phyloP scores from a whole-genome alignment of 2,113 vertebrate species.

The Bucco capensis region DNA sequence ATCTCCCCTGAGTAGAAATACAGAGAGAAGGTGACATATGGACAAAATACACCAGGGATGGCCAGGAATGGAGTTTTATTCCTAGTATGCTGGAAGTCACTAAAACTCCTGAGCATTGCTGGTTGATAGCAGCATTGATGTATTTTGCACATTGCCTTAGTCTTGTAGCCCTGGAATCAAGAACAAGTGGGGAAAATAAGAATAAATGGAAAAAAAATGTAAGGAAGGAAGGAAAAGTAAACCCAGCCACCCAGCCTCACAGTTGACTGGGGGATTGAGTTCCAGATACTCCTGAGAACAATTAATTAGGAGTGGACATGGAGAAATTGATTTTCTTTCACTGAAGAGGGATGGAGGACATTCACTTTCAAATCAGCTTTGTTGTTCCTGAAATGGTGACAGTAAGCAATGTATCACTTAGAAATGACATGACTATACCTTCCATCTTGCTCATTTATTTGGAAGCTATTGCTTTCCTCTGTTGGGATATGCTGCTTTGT shows the following conservation, averaged over 20 bases:
- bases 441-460: background rate
- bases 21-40: constrained; percentile 33
- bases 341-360: constrained; percentile 2
- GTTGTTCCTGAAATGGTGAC: constrained; percentile 28
- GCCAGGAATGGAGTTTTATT: background rate
- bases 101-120: background rate
- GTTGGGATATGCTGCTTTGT: background rate
- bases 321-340: constrained; percentile 55
- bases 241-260: background rate
- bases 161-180: background rate
- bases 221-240: background rate
- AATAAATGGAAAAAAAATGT: background rate
- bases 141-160: background rate
- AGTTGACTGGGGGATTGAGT: constrained; percentile 13
- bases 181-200: background rate
- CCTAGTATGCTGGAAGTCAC: background rate
- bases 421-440: constrained; percentile 39
- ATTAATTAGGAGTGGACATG: constrained; percentile 35
- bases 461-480: background rate
- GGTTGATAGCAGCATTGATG: background rate
- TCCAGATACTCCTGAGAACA: constrained; percentile 20
- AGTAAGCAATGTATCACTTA: constrained; percentile 34
- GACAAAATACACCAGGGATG: background rate
- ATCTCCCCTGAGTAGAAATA: background rate
- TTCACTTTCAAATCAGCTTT: constrained; percentile 50